Evolutionary conservation across 2,113 vertebrate species (phyloP).

Genomic region (Hoplias malabaricus): DNA sequence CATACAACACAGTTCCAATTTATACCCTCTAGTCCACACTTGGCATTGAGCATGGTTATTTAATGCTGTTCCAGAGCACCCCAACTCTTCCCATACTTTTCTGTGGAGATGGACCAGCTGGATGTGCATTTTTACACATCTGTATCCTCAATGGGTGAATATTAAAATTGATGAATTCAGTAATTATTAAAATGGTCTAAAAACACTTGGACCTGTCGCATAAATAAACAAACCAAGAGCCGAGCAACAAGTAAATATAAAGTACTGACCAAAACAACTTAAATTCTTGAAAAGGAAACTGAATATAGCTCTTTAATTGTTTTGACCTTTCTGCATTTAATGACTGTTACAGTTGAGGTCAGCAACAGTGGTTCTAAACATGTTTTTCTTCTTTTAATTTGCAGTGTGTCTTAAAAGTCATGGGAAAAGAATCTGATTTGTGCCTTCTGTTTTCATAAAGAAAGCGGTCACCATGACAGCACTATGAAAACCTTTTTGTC

Average conservation of each 20-base stretch:
- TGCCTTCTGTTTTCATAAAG: constrained; percentile 53
- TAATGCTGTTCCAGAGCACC: too few relatives aligned
- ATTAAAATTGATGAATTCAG: background rate
- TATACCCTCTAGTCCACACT: too few relatives aligned
- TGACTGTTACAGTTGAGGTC: background rate
- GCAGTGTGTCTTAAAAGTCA: constrained; percentile 52
- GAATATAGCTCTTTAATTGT: background rate
- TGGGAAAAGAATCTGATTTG: constrained; percentile 56
- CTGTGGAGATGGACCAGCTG: too few relatives aligned
- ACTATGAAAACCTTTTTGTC: constrained; percentile 28
- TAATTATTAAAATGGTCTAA: background rate
- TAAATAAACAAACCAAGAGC: background rate
- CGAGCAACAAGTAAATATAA: background rate
- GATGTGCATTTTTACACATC: too few relatives aligned
- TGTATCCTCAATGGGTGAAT: too few relatives aligned
- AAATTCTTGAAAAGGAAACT: background rate
- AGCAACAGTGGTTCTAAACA: background rate
- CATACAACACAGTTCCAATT: too few relatives aligned
- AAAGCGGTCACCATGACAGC: constrained; percentile 59
- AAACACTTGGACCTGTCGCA: background rate
- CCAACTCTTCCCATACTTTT: too few relatives aligned
- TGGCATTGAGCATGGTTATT: too few relatives aligned
- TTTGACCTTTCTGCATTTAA: constrained; percentile 9
- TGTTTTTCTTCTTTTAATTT: constrained; percentile 7
- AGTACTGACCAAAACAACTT: background rate